Percentiles rank a stretch among this genome's conserved stretches.
These are phyloP conservation scores for Galago senegalensis DNA, from an alignment of 2,797 vertebrate species.

Conservation along the genomic window DNA sequence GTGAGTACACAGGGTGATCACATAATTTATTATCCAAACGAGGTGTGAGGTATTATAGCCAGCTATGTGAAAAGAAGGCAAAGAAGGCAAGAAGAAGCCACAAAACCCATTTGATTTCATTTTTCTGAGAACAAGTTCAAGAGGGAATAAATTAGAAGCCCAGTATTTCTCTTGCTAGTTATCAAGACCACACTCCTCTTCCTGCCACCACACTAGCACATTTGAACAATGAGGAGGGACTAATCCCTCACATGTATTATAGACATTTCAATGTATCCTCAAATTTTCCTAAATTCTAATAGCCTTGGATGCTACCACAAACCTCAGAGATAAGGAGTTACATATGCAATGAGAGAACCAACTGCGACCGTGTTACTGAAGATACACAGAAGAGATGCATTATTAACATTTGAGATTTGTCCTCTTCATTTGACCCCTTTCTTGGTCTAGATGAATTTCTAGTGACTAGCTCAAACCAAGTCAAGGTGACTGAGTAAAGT, in stretches of 20 bases:
- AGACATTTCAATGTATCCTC: neutral
- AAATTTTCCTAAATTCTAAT: neutral
- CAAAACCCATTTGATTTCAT: constrained; percentile 6
- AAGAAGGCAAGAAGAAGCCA: neutral
- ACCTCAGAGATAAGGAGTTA: neutral
- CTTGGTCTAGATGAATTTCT: neutral
- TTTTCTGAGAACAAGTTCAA: constrained; percentile 17
- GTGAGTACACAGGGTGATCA: neutral
- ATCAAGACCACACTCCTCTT: neutral
- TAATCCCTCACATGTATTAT: neutral
- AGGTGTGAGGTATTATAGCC: neutral
- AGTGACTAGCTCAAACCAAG: neutral
- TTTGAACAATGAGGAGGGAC: neutral
- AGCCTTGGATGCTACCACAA: neutral
- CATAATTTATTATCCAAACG: neutral
- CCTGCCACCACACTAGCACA: neutral
- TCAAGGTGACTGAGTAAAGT: neutral
- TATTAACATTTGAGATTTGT: neutral
- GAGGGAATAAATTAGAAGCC: neutral
- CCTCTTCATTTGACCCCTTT: neutral
- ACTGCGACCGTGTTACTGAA: neutral
- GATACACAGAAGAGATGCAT: neutral
- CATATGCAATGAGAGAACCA: neutral
- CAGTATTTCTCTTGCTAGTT: neutral
- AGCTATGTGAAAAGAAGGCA: neutral